Evolutionary conservation across 2,113 vertebrate genomes (phyloP).

Genomic region (Podilymbus podiceps): DNA sequence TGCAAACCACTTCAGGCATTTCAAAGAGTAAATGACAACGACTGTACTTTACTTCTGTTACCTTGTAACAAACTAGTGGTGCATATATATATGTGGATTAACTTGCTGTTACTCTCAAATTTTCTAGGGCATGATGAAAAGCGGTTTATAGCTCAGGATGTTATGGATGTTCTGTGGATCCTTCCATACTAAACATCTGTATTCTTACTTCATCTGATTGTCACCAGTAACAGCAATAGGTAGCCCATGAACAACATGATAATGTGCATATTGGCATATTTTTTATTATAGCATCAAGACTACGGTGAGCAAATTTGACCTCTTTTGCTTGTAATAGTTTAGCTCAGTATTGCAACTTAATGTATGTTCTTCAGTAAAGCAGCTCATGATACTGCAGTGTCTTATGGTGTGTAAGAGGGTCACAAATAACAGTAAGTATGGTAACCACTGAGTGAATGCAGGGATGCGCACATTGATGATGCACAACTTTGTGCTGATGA

Average conservation of each 20-base stretch:
- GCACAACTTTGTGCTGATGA: background rate
- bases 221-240: background rate
- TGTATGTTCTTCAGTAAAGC: background rate
- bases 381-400: background rate
- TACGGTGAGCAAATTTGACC: background rate
- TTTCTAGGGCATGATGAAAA: background rate
- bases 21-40: background rate
- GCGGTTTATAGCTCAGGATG: background rate
- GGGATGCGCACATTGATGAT: background rate
- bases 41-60: background rate
- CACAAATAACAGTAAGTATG: background rate
- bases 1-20: background rate
- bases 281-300: background rate
- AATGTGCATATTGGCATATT: accelerated
- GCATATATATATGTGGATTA: background rate
- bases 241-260: background rate
- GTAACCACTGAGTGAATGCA: background rate
- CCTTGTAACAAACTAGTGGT: background rate
- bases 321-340: background rate
- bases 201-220: background rate
- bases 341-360: background rate
- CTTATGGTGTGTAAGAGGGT: background rate
- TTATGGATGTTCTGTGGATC: background rate
- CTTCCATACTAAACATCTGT: background rate
- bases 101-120: background rate